A percentile compares a stretch with the other conserved stretches of the same genome.
phyloP scores from a whole-genome alignment of 2,113 vertebrate species.

The Aleadryas rufinucha region DNA sequence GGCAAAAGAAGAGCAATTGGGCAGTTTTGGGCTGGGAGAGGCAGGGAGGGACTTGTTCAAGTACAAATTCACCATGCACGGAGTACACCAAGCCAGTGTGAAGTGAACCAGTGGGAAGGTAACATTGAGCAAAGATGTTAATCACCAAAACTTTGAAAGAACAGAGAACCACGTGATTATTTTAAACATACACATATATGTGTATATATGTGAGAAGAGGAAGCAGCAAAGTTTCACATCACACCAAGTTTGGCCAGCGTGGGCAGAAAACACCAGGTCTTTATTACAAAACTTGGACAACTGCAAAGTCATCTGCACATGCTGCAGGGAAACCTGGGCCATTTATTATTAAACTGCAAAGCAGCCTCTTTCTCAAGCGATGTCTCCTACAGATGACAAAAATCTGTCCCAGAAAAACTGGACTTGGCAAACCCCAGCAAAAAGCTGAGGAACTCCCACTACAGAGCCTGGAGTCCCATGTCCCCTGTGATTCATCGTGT shows the following conservation, averaged over 20 bases:
- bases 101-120: background rate
- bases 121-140: background rate
- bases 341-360: background rate
- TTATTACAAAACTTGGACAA: background rate
- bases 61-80: background rate
- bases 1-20: background rate
- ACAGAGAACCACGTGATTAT: background rate
- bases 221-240: background rate
- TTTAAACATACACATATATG: background rate
- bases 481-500: accelerated
- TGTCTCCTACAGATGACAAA: background rate
- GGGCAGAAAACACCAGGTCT: background rate
- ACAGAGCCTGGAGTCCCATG: accelerated
- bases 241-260: accelerated
- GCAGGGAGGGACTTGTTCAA: background rate
- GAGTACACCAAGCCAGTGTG: background rate
- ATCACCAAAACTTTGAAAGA: background rate
- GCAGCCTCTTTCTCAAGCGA: background rate
- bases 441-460: accelerated
- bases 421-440: background rate
- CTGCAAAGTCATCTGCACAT: background rate
- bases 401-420: background rate
- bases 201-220: background rate
- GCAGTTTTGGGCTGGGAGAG: background rate
- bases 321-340: background rate